phyloP scores from a whole-genome alignment of 2,888 invertebrate genomes.

The Tetragonisca angustula region DNA sequence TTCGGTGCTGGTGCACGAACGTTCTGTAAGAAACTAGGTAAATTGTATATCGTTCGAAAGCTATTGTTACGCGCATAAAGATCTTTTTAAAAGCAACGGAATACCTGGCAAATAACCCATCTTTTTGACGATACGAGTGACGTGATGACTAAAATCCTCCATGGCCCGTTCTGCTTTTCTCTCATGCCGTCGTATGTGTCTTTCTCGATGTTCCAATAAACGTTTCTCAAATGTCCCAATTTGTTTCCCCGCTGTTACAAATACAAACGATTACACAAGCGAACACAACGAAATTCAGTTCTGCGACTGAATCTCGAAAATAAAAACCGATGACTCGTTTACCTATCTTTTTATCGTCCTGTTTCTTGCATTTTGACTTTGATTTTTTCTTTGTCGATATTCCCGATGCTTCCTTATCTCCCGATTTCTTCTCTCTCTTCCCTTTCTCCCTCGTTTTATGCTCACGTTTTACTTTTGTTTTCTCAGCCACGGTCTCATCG shows the following conservation, averaged over 20 bases:
- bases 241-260: not conserved
- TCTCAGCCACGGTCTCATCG: not conserved
- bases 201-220: not conserved
- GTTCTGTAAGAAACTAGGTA: slow-evolving; percentile 2
- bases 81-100: not conserved
- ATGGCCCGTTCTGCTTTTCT: slow-evolving; percentile 44
- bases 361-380: not conserved
- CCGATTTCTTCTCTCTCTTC: not conserved
- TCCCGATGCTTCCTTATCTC: not conserved
- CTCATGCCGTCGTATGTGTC: not conserved
- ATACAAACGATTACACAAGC: not conserved
- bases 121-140: slow-evolving; percentile 28
- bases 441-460: accelerated
- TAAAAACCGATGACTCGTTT: not conserved
- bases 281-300: not conserved
- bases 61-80: not conserved
- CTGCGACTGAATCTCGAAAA: not conserved
- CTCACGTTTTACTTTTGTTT: not conserved
- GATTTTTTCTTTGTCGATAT: not conserved
- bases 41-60: not conserved
- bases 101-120: slow-evolving; percentile 38
- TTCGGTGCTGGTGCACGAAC: not conserved
- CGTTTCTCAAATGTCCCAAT: not conserved
- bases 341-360: not conserved
- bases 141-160: slow-evolving; percentile 40